These are phyloP conservation scores for Drosophila anomalata DNA, from an alignment of 2,888 invertebrate species.

Conservation along the genomic window DNA sequence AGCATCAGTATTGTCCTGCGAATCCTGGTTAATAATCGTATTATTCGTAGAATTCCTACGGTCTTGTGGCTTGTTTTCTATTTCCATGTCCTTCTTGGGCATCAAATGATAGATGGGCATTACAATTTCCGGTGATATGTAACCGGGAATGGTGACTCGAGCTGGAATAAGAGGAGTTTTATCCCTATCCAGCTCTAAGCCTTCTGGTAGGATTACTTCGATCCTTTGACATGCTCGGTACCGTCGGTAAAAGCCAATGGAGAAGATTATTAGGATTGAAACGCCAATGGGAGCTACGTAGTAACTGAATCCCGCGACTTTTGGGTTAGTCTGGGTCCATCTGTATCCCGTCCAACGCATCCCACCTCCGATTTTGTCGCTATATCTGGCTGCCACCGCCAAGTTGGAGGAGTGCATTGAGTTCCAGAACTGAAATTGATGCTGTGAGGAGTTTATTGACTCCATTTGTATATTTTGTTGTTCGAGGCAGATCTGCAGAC, in stretches of 20 bases:
- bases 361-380: background rate
- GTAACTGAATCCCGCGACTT: background rate
- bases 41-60: too few species aligned
- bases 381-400: background rate
- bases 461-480: background rate
- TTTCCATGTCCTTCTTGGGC: background rate
- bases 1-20: background rate
- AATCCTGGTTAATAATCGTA: too few species aligned
- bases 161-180: background rate
- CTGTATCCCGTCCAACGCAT: background rate
- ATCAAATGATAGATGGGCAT: background rate
- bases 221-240: background rate
- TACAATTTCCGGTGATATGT: background rate
- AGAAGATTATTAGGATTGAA: background rate
- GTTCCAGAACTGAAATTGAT: background rate
- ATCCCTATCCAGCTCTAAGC: background rate
- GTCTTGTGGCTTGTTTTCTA: background rate
- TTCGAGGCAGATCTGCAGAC: background rate
- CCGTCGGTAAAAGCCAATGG: background rate
- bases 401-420: background rate
- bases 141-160: background rate
- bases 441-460: background rate
- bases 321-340: background rate
- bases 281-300: background rate
- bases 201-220: background rate